A percentile compares a stretch with the other conserved stretches of the same genome.
Evolutionary conservation across 2,797 vertebrate species (phyloP).

Genomic region (Numenius phaeopus): DNA sequence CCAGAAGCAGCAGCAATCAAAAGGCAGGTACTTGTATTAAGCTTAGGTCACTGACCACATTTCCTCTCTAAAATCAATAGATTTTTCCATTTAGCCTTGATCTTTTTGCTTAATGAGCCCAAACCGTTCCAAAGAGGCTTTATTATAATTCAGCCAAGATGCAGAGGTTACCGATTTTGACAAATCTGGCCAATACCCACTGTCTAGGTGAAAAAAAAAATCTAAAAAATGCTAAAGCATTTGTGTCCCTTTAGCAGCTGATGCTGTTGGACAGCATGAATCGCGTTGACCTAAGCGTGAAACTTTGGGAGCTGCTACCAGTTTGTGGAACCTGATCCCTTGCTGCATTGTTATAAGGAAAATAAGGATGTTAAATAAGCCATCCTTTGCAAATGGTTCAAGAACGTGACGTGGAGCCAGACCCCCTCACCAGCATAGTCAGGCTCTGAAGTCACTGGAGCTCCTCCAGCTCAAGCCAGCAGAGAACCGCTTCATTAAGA

Average conservation of each 20-base stretch:
- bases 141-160: not conserved
- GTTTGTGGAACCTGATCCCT: constrained; percentile 3
- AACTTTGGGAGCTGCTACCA: not conserved
- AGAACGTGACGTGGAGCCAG: not conserved
- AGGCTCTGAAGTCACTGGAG: constrained; percentile 15
- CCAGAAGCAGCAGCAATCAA: not conserved
- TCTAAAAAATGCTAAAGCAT: not conserved
- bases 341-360: not conserved
- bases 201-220: not conserved
- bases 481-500: constrained; percentile 30
- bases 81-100: not conserved
- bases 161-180: not conserved
- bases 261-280: not conserved
- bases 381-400: not conserved
- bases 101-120: not conserved
- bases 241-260: not conserved
- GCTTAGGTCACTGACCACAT: not conserved
- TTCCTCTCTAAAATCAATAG: not conserved
- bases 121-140: not conserved
- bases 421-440: not conserved
- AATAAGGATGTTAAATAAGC: constrained; percentile 28
- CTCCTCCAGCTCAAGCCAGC: constrained; percentile 30
- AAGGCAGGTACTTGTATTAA: not conserved
- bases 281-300: not conserved
- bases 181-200: not conserved